Conservation (phyloP, 2,113 vertebrate species). For the Gnathonemus longibarbis region DNA sequence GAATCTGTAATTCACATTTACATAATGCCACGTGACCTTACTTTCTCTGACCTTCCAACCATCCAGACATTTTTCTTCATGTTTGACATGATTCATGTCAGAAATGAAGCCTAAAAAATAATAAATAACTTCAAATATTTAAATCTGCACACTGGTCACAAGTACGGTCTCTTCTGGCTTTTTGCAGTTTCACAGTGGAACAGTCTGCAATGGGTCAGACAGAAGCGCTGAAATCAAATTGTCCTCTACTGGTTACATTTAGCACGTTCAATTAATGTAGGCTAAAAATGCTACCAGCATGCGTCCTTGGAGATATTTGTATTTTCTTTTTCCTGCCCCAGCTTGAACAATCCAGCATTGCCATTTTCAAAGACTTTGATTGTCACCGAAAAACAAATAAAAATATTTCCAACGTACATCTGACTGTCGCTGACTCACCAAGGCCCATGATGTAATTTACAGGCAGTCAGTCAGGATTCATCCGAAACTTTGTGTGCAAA, state of each 20-base stretch:
- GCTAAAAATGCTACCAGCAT: not conserved
- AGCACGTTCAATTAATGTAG: not conserved
- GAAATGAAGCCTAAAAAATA: not conserved
- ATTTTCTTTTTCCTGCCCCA: not conserved
- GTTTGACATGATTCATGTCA: not conserved
- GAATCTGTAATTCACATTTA: constrained; percentile 24
- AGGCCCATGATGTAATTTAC: not conserved
- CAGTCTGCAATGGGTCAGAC: constrained; percentile 21
- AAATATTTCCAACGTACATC: not conserved
- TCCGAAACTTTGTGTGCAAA: not conserved
- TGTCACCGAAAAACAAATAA: not conserved
- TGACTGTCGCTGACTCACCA: not conserved
- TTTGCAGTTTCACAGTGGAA: constrained; percentile 27
- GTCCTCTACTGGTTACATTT: not conserved
- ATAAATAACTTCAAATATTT: not conserved
- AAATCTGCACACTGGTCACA: constrained; percentile 23
- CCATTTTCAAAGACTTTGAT: not conserved
- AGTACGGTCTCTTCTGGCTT: not conserved
- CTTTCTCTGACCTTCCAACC: constrained; percentile 29
- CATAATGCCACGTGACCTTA: constrained; percentile 40
- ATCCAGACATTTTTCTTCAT: constrained; percentile 8
- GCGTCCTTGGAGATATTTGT: not conserved
- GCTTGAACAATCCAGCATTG: not conserved
- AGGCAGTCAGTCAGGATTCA: not conserved
- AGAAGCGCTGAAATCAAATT: constrained; percentile 10